phyloP scores from a whole-genome alignment of 1,140 invertebrate genomes.

The Sarcophaga peregrina region DNA sequence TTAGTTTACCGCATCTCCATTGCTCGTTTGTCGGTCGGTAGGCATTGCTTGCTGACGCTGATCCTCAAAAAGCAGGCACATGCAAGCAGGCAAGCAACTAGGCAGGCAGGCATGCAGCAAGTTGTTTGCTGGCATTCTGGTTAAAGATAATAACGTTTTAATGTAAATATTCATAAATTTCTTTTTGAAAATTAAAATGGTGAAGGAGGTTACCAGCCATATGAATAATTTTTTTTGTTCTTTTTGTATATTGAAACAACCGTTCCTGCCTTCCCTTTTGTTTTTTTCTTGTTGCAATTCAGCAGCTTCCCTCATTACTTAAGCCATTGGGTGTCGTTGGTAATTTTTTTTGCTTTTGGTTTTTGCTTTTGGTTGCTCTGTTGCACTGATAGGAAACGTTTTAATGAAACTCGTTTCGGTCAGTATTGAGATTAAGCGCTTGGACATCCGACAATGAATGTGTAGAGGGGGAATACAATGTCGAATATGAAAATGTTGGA shows the following conservation, averaged over 20 bases:
- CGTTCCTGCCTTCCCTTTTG: neutral
- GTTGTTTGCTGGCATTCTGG: conserved; percentile 26
- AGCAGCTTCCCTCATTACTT: neutral
- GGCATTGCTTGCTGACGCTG: neutral
- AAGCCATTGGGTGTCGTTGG: too few species aligned
- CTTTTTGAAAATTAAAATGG: conserved; percentile 42
- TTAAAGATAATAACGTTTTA: conserved; percentile 39
- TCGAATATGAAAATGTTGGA: neutral
- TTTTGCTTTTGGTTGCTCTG: neutral
- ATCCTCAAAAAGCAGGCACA: neutral
- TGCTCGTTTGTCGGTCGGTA: conserved; percentile 34
- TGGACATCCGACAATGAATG: neutral
- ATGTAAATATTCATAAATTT: conserved; percentile 42
- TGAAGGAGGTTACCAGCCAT: conserved; percentile 29
- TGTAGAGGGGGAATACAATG: neutral
- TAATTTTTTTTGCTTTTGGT: neutral
- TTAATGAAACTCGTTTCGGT: conserved; percentile 19
- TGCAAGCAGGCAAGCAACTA: too few species aligned
- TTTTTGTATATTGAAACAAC: neutral
- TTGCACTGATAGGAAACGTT: conserved; percentile 13
- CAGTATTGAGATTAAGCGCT: neutral
- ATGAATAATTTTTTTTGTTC: neutral
- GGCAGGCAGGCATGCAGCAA: conserved; percentile 4
- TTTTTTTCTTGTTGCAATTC: neutral
- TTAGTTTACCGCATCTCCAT: conserved; percentile 34